These are phyloP conservation scores for Pachyseris speciosa DNA, from an alignment of 64 coral and sea anemone genomes.

Conservation along the genomic window DNA sequence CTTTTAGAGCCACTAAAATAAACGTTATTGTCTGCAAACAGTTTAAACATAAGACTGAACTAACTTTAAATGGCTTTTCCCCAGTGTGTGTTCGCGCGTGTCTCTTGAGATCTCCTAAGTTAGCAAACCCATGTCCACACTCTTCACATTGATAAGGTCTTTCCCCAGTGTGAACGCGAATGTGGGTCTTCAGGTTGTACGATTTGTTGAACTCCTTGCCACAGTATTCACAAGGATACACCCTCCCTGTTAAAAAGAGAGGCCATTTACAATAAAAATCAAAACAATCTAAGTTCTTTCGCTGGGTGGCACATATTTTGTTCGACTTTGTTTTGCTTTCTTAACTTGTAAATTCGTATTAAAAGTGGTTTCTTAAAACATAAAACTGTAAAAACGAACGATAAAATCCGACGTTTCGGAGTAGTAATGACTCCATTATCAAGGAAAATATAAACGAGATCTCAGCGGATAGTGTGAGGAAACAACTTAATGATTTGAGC, in stretches of 20 bases:
- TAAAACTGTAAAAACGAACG: too few species aligned
- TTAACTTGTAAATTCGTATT: too few species aligned
- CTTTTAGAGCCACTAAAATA: too few species aligned
- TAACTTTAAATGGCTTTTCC: conserved; percentile 96
- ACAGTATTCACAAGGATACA: conserved; percentile 93
- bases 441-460: too few species aligned
- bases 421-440: too few species aligned
- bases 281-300: too few species aligned
- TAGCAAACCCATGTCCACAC: conserved; percentile 87
- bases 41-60: background rate
- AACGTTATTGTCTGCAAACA: background rate
- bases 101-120: conserved; percentile 91
- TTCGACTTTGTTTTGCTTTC: too few species aligned
- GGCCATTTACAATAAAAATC: background rate
- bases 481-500: too few species aligned
- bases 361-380: too few species aligned
- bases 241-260: conserved; percentile 54
- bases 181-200: conserved; percentile 94
- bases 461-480: too few species aligned
- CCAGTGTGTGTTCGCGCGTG: conserved; percentile 90
- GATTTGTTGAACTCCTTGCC: conserved; percentile 98
- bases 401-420: too few species aligned
- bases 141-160: conserved; percentile 90
- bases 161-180: conserved; percentile 92
- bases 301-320: too few species aligned